phyloP scores from a whole-genome alignment of 2,888 invertebrate species.

The Bombylius discolor region DNA sequence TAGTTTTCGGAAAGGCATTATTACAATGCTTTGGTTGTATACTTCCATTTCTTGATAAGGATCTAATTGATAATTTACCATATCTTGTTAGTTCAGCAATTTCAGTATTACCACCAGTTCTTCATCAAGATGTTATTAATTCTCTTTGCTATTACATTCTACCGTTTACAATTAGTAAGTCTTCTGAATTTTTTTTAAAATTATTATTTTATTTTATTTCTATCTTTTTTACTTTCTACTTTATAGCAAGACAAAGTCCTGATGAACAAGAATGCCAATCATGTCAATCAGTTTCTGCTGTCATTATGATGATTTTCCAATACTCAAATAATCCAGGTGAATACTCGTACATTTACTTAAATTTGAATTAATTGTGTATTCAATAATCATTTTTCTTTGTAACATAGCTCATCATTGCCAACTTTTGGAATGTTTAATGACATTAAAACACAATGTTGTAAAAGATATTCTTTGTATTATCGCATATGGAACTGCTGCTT shows the following conservation, averaged over 20 bases:
- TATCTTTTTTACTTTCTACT: conserved; percentile 2
- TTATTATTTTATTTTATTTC: neutral
- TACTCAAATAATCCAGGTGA: conserved; percentile 84
- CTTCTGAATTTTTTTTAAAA: neutral
- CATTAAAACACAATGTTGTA: conserved; percentile 76
- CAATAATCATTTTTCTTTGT: conserved; percentile 16
- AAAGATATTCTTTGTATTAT: conserved; percentile 91
- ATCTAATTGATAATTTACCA: conserved; percentile 88
- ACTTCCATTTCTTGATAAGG: conserved; percentile 91
- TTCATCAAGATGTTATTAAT: conserved; percentile 92
- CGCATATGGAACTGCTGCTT: conserved; percentile 89
- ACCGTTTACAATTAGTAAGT: conserved; percentile 88
- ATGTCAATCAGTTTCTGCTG: conserved; percentile 77
- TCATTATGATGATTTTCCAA: conserved; percentile 95
- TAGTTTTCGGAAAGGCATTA: conserved; percentile 86
- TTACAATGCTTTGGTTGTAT: conserved; percentile 89
- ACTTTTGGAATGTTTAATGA: conserved; percentile 90
- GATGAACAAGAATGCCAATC: conserved; percentile 67
- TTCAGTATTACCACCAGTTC: conserved; percentile 74
- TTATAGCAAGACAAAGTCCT: conserved; percentile 51
- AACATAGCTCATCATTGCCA: conserved; percentile 97
- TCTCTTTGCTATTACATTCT: conserved; percentile 89
- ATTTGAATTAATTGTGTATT: no score
- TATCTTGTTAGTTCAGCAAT: conserved; percentile 89
- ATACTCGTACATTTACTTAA: conserved; percentile 9